Conservation (phyloP, 2,888 invertebrate species). For the Calameuta filiformis region DNA sequence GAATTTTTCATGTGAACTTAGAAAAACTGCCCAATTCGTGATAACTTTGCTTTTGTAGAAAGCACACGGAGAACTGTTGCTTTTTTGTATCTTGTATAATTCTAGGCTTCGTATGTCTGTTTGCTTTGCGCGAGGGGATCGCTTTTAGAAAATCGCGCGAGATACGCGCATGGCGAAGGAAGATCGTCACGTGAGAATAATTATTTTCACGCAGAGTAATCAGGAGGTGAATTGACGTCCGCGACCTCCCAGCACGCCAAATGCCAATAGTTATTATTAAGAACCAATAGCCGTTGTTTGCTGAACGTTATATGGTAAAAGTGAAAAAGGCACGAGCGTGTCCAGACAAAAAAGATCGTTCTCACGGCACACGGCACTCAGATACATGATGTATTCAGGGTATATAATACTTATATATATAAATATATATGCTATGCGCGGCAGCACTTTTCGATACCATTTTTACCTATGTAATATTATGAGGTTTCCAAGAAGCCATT, state of each 20-base stretch:
- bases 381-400: background rate
- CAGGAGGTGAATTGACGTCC: background rate
- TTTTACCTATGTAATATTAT: background rate
- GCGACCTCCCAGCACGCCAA: constrained; percentile 1
- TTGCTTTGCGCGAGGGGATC: background rate
- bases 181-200: constrained; percentile 25
- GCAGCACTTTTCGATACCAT: background rate
- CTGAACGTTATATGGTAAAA: constrained; percentile 1
- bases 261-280: constrained; percentile 1
- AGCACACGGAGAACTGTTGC: background rate
- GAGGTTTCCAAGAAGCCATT: background rate
- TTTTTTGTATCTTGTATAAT: too few species aligned
- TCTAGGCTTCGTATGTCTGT: too few species aligned
- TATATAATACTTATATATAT: background rate
- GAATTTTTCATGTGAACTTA: background rate
- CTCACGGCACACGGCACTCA: constrained; percentile 7
- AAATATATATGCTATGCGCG: background rate
- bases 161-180: background rate
- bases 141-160: background rate
- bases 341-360: background rate
- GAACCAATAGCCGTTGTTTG: background rate
- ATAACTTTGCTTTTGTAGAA: background rate
- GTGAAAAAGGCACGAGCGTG: background rate
- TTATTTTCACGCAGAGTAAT: constrained; percentile 43
- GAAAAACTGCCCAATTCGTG: background rate